A percentile compares a stretch with the other conserved stretches of the same genome.
Evolutionary conservation across 2,113 vertebrate genomes (phyloP).

Genomic region (Plotosus lineatus): DNA sequence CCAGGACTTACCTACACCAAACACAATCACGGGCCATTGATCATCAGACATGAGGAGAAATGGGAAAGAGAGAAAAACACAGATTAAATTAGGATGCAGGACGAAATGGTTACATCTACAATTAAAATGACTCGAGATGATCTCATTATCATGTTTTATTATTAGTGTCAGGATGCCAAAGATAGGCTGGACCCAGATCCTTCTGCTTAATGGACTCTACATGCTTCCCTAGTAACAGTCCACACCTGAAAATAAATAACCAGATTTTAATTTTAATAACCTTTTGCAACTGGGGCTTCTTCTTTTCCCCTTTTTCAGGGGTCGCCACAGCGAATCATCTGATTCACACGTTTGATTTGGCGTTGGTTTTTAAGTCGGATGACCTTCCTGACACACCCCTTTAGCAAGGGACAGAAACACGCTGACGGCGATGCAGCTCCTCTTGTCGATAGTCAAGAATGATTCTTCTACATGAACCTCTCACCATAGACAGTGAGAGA

Average conservation of each 20-base stretch:
- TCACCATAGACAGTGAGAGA: too few species aligned
- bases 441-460: too few species aligned
- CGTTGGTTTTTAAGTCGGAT: too few species aligned
- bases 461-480: too few species aligned
- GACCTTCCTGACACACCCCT: too few species aligned
- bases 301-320: too few species aligned
- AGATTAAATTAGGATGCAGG: constrained; percentile 35
- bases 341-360: too few species aligned
- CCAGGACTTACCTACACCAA: constrained; percentile 20
- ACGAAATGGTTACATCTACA: constrained; percentile 12
- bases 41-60: background rate
- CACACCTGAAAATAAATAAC: background rate
- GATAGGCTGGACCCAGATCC: background rate
- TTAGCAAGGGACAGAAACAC: too few species aligned
- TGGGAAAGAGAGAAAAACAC: constrained; percentile 14
- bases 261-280: background rate
- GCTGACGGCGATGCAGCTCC: too few species aligned
- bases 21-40: background rate
- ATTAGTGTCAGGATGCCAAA: constrained; percentile 18
- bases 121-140: constrained; percentile 30
- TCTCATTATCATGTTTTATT: constrained; percentile 29
- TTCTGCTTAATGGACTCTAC: background rate
- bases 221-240: background rate
- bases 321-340: too few species aligned
- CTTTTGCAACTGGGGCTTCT: background rate